phyloP scores from a whole-genome alignment of 2,797 vertebrate species.

The Chiloscyllium punctatum region DNA sequence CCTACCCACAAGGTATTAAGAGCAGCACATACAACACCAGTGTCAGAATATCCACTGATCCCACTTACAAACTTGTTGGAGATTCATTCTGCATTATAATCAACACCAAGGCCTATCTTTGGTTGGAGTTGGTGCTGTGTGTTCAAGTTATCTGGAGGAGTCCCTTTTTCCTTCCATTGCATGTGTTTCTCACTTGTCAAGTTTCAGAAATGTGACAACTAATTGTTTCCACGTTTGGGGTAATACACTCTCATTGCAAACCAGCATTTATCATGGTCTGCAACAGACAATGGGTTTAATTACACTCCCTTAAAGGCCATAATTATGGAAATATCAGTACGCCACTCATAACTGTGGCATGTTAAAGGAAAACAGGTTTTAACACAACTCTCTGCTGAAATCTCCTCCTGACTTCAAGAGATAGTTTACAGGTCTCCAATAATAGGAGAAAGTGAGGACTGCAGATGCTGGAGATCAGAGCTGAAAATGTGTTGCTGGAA shows the following conservation, averaged over 20 bases:
- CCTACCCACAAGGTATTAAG: no score
- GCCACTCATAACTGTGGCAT: background rate
- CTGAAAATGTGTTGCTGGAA: no score
- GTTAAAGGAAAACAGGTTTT: conserved; percentile 32
- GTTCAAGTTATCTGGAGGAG: background rate
- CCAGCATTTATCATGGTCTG: background rate
- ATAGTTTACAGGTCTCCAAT: background rate
- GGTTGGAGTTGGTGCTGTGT: background rate
- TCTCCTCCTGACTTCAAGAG: conserved; percentile 14
- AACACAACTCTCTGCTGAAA: background rate
- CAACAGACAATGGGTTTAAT: background rate
- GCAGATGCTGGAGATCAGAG: no score
- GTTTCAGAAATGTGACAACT: background rate
- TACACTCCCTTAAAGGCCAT: background rate
- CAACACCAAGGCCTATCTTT: background rate
- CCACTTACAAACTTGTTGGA: background rate
- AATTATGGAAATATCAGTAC: conserved; percentile 18
- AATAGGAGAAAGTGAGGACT: background rate
- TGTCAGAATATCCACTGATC: background rate
- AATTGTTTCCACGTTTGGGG: background rate
- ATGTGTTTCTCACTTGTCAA: background rate
- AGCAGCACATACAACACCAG: no score
- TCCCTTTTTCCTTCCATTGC: background rate
- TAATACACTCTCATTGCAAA: background rate
- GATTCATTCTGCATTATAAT: background rate